Percentiles rank a stretch among this genome's conserved stretches.
phyloP scores from a whole-genome alignment of 2,797 vertebrate genomes.

The Poecilia picta region DNA sequence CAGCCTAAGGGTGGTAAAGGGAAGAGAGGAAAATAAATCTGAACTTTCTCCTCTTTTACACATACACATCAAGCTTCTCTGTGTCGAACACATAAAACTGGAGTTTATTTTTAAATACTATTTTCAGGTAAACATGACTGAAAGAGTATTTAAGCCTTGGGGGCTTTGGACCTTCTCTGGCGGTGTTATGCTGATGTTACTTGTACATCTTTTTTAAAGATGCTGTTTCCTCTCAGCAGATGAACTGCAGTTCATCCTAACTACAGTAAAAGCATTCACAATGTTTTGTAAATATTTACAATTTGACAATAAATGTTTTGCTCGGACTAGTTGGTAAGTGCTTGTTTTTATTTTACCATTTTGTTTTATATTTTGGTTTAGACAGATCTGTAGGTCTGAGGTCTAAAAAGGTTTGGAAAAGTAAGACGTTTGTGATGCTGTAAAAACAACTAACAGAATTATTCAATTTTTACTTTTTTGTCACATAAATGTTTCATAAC shows the following conservation, averaged over 20 bases:
- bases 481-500: background rate
- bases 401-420: background rate
- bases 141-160: constrained; percentile 5
- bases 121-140: background rate
- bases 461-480: background rate
- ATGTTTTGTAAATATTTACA: constrained; percentile 67
- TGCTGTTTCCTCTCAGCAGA: constrained; percentile 17
- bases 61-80: constrained; percentile 15
- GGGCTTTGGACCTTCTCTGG: background rate
- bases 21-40: constrained; percentile 55
- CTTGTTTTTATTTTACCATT: background rate
- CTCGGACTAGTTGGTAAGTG: constrained; percentile 5
- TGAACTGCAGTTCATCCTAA: constrained; percentile 20
- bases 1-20: constrained; percentile 56
- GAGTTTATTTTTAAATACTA: constrained; percentile 1
- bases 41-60: constrained; percentile 1
- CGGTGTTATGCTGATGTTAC: constrained; percentile 3
- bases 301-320: constrained; percentile 67
- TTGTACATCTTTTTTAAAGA: constrained; percentile 40
- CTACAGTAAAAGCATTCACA: constrained; percentile 20
- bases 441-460: background rate
- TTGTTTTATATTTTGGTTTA: background rate
- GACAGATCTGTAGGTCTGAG: background rate
- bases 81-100: constrained; percentile 7
- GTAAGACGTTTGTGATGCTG: background rate